Percentiles rank a stretch among this genome's conserved stretches.
phyloP scores from a whole-genome alignment of 2,113 vertebrate genomes.

The Antennarius striatus region DNA sequence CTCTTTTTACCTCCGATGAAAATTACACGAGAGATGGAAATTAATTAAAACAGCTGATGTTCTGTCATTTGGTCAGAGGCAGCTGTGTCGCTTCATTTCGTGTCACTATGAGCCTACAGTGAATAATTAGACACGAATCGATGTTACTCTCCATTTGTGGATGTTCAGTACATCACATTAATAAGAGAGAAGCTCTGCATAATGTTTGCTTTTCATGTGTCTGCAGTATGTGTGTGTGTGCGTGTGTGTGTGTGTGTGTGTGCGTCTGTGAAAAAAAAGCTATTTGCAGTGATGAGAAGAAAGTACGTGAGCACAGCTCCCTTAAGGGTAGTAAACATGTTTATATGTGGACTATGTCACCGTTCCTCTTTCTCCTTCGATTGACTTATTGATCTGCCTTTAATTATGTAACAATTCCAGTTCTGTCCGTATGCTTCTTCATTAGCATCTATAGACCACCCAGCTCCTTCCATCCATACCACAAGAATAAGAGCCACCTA shows the following conservation, averaged over 20 bases:
- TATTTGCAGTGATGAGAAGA: slow-evolving; percentile 20
- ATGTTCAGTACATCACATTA: slow-evolving; percentile 5
- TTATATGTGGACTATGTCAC: slow-evolving; percentile 34
- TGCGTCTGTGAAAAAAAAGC: not conserved
- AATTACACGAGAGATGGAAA: slow-evolving; percentile 63
- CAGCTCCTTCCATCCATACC: slow-evolving; percentile 11
- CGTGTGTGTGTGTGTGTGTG: not conserved
- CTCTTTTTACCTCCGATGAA: slow-evolving; percentile 40
- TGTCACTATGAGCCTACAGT: not conserved
- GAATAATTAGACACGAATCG: slow-evolving; percentile 25
- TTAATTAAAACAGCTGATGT: slow-evolving; percentile 16
- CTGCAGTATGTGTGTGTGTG: not conserved
- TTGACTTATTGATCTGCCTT: slow-evolving; percentile 65
- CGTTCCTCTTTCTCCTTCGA: slow-evolving; percentile 53
- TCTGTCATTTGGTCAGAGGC: slow-evolving; percentile 5
- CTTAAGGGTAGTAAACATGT: slow-evolving; percentile 47
- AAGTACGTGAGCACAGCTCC: slow-evolving; percentile 21
- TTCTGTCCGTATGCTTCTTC: slow-evolving; percentile 34
- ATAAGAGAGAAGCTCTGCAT: not conserved
- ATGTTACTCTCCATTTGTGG: slow-evolving; percentile 13
- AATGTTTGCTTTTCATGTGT: slow-evolving; percentile 12
- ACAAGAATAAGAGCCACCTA: slow-evolving; percentile 43
- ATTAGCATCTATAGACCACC: slow-evolving; percentile 35
- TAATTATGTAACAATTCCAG: slow-evolving; percentile 71
- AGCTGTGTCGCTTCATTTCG: slow-evolving; percentile 3